These are phyloP conservation scores for Gila robusta DNA, from an alignment of 2,797 vertebrate species.

Conservation along the genomic window DNA sequence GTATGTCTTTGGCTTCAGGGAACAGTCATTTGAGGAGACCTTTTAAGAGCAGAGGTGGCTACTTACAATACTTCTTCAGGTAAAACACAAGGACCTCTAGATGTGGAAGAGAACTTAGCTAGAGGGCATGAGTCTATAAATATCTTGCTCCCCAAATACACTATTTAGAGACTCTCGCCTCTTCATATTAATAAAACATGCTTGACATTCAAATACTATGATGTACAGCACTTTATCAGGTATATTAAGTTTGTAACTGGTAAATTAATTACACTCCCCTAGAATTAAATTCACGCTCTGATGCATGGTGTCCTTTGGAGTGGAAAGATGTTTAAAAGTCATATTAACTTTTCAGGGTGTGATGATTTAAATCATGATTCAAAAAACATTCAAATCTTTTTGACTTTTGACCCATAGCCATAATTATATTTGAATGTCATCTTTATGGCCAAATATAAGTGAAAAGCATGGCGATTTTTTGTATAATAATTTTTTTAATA, in stretches of 20 bases:
- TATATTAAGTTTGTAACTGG: neutral
- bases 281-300: neutral
- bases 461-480: neutral
- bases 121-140: constrained; percentile 2
- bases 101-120: neutral
- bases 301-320: neutral
- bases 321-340: neutral
- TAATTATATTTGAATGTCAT: neutral
- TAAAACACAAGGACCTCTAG: constrained; percentile 26
- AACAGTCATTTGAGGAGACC: constrained; percentile 37
- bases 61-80: constrained; percentile 19
- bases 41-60: constrained; percentile 25
- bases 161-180: neutral
- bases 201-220: constrained; percentile 8
- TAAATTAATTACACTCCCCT: constrained; percentile 9
- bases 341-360: neutral
- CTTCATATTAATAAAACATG: neutral
- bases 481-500: neutral
- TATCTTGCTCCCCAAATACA: neutral
- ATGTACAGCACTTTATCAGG: neutral
- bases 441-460: neutral
- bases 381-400: neutral
- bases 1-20: constrained; percentile 1
- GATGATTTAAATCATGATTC: neutral
- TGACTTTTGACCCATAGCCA: neutral